These are phyloP conservation scores for Philotrypesis tridentata DNA, from an alignment of 1,140 invertebrate genomes.

Conservation along the genomic window DNA sequence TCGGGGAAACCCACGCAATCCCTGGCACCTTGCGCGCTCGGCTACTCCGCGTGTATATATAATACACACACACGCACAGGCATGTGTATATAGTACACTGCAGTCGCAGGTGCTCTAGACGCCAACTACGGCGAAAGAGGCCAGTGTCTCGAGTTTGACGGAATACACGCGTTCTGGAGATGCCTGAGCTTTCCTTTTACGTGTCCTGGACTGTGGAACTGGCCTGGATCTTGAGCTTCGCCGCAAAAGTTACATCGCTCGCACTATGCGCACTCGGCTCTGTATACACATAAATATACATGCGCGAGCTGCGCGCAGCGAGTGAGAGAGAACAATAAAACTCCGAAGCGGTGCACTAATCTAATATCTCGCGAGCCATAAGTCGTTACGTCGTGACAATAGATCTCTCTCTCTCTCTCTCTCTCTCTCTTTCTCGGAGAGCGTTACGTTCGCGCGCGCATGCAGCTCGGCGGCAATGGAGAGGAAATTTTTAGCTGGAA, in stretches of 20 bases:
- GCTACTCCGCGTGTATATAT: slow-evolving; percentile 47
- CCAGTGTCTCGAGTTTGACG: slow-evolving; percentile 22
- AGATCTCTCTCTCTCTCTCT: too few species aligned
- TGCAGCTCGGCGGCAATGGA: too few species aligned
- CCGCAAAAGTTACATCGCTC: too few species aligned
- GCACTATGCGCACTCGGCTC: too few species aligned
- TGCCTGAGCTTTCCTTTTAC: neutral
- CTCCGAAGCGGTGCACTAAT: neutral
- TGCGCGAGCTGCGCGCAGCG: too few species aligned
- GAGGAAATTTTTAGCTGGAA: neutral
- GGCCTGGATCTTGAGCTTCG: neutral
- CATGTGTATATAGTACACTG: too few species aligned
- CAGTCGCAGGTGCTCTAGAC: slow-evolving; percentile 1
- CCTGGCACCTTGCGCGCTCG: slow-evolving; percentile 50
- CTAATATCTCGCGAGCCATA: neutral
- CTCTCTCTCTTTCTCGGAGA: too few species aligned
- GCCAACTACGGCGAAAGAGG: slow-evolving; percentile 45
- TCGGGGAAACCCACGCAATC: slow-evolving; percentile 55
- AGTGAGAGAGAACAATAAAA: neutral
- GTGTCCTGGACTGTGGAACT: neutral
- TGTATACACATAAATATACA: neutral
- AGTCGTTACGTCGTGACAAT: neutral
- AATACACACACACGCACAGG: too few species aligned
- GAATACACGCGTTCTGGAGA: neutral
- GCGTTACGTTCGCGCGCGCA: neutral